Percentiles rank a stretch among this genome's conserved stretches.
phyloP scores from a whole-genome alignment of 1,140 invertebrate species.

The Eufriesea mexicana region DNA sequence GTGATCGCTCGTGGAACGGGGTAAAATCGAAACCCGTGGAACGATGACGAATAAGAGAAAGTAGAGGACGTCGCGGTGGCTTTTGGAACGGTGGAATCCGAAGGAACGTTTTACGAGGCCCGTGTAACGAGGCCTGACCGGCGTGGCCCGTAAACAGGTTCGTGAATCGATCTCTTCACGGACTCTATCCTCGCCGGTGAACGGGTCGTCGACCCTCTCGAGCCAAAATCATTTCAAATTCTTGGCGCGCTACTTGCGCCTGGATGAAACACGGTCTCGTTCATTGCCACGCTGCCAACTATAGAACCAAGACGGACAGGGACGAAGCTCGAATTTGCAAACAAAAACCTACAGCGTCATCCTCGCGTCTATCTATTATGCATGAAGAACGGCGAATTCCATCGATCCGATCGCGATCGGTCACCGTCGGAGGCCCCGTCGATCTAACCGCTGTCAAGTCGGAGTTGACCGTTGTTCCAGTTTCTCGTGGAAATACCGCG shows the following conservation, averaged over 20 bases:
- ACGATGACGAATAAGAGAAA: constrained; percentile 25
- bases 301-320: neutral
- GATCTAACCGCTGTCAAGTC: too few species aligned
- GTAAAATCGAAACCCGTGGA: neutral
- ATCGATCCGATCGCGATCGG: neutral
- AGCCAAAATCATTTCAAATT: constrained; percentile 57
- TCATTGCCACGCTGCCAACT: constrained; percentile 43
- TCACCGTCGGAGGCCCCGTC: too few species aligned
- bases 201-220: constrained; percentile 33
- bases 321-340: constrained; percentile 34
- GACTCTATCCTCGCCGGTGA: neutral
- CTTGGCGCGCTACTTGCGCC: constrained; percentile 45
- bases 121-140: neutral
- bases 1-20: neutral
- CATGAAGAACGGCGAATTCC: constrained; percentile 23
- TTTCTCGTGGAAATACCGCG: neutral
- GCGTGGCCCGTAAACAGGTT: constrained; percentile 46
- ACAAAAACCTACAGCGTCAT: constrained; percentile 18
- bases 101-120: neutral
- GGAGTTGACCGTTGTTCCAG: neutral
- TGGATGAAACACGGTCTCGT: constrained; percentile 11
- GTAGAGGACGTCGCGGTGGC: neutral
- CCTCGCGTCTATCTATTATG: constrained; percentile 28
- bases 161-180: constrained; percentile 29
- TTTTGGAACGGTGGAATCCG: neutral